Base-by-base conservation (phyloP, 2,797 vertebrate species). In the Buceros bicornis region DNA sequence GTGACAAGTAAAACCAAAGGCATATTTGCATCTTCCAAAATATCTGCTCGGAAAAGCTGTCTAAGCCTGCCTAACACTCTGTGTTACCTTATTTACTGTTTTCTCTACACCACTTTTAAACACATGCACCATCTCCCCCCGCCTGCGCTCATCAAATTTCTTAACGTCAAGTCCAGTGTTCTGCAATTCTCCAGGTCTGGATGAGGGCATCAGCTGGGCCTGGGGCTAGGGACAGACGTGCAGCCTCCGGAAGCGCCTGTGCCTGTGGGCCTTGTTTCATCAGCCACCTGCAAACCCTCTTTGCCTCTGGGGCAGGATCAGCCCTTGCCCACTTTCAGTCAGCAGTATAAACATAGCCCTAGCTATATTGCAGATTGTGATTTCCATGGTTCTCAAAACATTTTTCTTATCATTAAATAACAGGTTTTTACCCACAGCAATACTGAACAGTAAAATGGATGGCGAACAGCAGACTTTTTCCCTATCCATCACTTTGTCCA, bases 1-100 rank as follows among this genome's bases (percentile, higher is more conserved):
- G 1, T n/a, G 60, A 89, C 37, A 90, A 87, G 48, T 43, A 79
- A 89, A 94, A 92, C 45, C 48, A 84, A 66, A 88, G 11, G 17
- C 13, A 4, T 42, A 77, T 60, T 69, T 64, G 17, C 48, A 54
- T 62, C 42, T 91, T 90, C 37, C 31, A 61, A 77, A 90, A 87
- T 15, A 91, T 4, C 19, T 2, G 2, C 42, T 65, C 42, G 54
- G 62, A 82, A 87, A 89, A 70, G 13, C 25, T 43, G 50, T 50
- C 13, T 22, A 53, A 71, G 40, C 11, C 64, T 69, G 11, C n/a
- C 43, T 71, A 73, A 69, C 35, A n/a, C 26, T 48, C 22, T 31
- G 20, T 29, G n/a, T 4, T 71, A 28, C 29, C 24, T 58, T 45
- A 51, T 62, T 87, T 69, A 60, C 14, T 83, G 16, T 50, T 70